Evolutionary conservation across 2,113 vertebrate species (phyloP).

Genomic region (Machaerirhynchus nigripectus): DNA sequence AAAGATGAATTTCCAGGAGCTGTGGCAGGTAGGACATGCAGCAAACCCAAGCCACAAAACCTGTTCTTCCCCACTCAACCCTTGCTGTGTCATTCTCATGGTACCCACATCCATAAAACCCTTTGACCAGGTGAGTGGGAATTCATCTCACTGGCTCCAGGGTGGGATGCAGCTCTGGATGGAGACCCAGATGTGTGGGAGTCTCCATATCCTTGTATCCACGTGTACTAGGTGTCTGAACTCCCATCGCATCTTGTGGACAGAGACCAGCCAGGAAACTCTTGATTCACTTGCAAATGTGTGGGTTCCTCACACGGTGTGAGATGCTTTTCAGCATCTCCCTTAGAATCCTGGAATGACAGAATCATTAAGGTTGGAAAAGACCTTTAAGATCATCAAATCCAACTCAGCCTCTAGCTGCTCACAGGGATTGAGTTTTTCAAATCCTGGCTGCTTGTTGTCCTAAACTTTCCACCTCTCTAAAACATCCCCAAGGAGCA

Average conservation of each 20-base stretch:
- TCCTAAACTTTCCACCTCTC: neutral
- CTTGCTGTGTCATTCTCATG: neutral
- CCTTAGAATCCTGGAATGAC: neutral
- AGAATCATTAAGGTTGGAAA: neutral
- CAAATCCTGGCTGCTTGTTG: accelerated
- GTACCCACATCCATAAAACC: neutral
- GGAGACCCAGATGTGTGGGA: neutral
- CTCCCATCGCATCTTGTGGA: neutral
- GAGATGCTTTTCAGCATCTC: neutral
- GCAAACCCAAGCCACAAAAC: neutral
- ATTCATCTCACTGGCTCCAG: neutral
- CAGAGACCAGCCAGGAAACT: neutral
- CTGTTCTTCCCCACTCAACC: neutral
- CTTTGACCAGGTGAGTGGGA: neutral
- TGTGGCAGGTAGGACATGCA: neutral
- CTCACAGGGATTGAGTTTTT: neutral
- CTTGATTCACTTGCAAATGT: neutral
- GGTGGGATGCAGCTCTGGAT: neutral
- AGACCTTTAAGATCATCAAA: neutral
- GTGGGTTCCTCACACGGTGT: neutral
- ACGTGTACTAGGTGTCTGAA: neutral
- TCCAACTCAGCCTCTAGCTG: neutral
- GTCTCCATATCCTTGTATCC: neutral
- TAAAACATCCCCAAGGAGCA: neutral
- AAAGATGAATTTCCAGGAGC: neutral